Evolutionary conservation across 2,797 vertebrate species (phyloP), one percentile per base, ranked within the genome.

Genomic region (Vultur gryphus): DNA sequence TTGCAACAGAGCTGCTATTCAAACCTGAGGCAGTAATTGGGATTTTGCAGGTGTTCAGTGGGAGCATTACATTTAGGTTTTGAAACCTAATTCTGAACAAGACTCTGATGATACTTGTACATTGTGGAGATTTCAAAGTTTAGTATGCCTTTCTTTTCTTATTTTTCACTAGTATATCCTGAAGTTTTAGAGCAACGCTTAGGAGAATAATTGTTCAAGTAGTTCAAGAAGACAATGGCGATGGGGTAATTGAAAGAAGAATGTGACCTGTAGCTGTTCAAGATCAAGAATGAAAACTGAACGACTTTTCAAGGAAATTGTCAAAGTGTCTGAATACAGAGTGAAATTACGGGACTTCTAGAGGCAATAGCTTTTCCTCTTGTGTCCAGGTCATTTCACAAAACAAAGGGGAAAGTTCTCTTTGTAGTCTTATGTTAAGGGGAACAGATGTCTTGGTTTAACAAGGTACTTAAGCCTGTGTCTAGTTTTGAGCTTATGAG

Each of bases 1-100:
- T 51, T 18, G 10, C 84, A 96, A 91, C 72, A 91, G 86, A 92
- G 66, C 51, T 94, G 37, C 71, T 95, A 73, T 97, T 96, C 84
- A 97, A 96, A 96, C 82, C 61, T 90, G 54, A 89, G 73, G 51
- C 76, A 89, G 79, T 97, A 96, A 96, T 67, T 96, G 77, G 89
- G 84, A 90, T 95, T 96, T 94, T 96, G 65, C 61, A 65, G 65
- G 66, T 28, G 2, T 92, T 95, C 69, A 17, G 48, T 69, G 35
- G 52, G 28, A 93, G 21, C 84, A 67, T 87, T 94, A 77, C 39
- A 65, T 85, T 88, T 65, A 71, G 28, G 43, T 83, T 92, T 92
- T 81, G 77, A 96, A 93, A 94, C 49, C 21, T 71, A 65, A 83
- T 85, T 90, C 79, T 71, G 87, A 95, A 89, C 46, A 92, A 67